Evolutionary conservation across 2,888 invertebrate species (phyloP), one percentile per base, ranked within the genome.

Genomic region (Brenthis daphne): DNA sequence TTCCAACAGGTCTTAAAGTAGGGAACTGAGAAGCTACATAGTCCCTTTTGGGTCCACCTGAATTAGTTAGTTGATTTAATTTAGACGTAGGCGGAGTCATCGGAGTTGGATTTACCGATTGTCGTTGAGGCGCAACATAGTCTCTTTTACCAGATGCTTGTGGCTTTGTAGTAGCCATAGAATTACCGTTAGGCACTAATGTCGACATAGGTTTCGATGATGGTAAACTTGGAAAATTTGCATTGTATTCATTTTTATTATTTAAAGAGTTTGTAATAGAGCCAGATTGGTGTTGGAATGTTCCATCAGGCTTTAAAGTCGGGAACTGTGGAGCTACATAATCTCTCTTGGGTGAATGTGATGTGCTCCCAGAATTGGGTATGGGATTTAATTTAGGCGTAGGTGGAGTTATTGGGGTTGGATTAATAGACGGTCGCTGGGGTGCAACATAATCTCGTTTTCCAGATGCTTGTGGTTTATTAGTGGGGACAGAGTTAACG

Each of bases 361-460:
- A 67, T 63, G 68, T 68, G 43, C 64, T 55, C 24, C 67, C 53
- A 56, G 71, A 37, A 43, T 71, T 76, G 16, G 75, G 64, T 50
- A 71, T 67, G 13, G 71, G 66, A 53, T 67, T 67, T 14, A 60
- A 63, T 64, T 75, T 64, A 29, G 74, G 64, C 56, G 67, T 70
- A 43, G 66, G 54, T 37, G 71, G 68, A 47, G 75, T 73, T 53
- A 70, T 70, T 47, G 71, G 61, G 60, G 66, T 67, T 68, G 75
- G 67, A 43, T 57, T 70, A 11, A 70, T 33, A 13, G 85, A 72
- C 65, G 88, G 82, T 57, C 81, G 80, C 73, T 88, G 85, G 24
- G 88, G 82, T 43, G 86, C 83, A 33, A 87, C 85, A 74, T 86
- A 89, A 73, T 89, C 89, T 69, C 89, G 80, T 78, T 82, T 88